Base-by-base conservation (phyloP, 2,113 vertebrate species). In the Chroicocephalus ridibundus region DNA sequence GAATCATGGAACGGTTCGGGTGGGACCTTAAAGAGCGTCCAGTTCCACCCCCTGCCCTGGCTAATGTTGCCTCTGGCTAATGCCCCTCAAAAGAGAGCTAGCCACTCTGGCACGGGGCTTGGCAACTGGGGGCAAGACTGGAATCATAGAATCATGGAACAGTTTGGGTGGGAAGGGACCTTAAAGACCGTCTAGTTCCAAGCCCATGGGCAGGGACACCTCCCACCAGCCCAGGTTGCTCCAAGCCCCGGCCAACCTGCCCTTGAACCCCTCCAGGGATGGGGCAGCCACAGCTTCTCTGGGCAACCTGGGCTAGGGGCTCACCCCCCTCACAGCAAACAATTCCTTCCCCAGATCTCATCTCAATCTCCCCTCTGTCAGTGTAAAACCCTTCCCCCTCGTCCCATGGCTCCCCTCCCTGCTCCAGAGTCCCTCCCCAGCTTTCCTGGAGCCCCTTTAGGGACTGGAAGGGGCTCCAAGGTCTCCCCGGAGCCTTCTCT, bases 71-170 rank as follows among this genome's bases (percentile, higher is more conserved):
- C 47, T n/a, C 55, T 16, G 13, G n/a, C 20, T 40, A 57, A 52
- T 36, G 36, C 22, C 44, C 7, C 38, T 10, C 1, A 9, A 18
- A 32, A 12, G 17, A 18, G 6, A 29, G 7, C 9, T 1, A 17
- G 36, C 36, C 52, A 6, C 51, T 38, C 27, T 1, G 8, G 31
- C 42, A 16, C 8, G 2, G 60, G 60, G 38, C 36, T 40, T 20
- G 3, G 49, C 16, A 1, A 10, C 1, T 6, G 44, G 66, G 47
- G 42, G 8, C 32, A 10, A 24, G 46, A 10, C 46, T 47, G 46
- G 46, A 47, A 47, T 47, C 20, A 47, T 2, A 21, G 46, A 20
- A 47, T 47, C 46, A 47, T 11, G 9, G 46, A 47, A 47, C 11
- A 10, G 20, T 21, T 47, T 47, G 46, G 46, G 46, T 46, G 3